Evolutionary conservation across 1,140 invertebrate genomes (phyloP).

Genomic region (Bombyx mandarina): DNA sequence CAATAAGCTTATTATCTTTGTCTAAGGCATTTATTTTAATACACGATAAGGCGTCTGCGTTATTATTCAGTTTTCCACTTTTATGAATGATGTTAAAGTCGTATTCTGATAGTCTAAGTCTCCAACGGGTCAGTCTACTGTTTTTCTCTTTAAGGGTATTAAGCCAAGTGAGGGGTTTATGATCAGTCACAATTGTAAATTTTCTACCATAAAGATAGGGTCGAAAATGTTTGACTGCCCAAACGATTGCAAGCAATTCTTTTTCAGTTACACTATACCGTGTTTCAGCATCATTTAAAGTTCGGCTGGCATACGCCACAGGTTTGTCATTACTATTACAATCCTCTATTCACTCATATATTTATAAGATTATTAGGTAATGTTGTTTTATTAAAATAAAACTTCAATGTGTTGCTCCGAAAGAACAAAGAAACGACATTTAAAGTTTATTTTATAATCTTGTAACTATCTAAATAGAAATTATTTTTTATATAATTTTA

Average conservation of each 20-base stretch:
- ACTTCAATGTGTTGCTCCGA: too few species aligned
- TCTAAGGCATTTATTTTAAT: constrained; percentile 14
- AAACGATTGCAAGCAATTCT: constrained; percentile 6
- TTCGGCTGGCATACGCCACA: constrained; percentile 7
- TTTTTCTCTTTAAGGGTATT: not conserved
- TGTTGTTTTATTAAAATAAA: too few species aligned
- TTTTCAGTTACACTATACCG: constrained; percentile 5
- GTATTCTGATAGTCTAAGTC: not conserved
- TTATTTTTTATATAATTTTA: too few species aligned
- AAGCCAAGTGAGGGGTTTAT: not conserved
- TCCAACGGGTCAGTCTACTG: not conserved
- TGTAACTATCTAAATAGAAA: too few species aligned
- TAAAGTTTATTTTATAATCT: too few species aligned
- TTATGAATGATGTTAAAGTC: not conserved
- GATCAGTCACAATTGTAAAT: constrained; percentile 11
- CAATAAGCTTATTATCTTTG: constrained; percentile 3
- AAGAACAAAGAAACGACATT: too few species aligned
- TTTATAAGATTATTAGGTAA: too few species aligned
- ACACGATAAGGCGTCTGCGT: constrained; percentile 13
- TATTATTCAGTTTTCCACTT: constrained; percentile 11
- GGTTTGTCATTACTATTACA: constrained; percentile 3
- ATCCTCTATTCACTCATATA: too few species aligned
- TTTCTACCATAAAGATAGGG: constrained; percentile 21
- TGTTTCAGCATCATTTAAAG: constrained; percentile 7
- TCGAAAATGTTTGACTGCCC: constrained; percentile 18